Base-by-base conservation (phyloP, 1,140 invertebrate species). In the Bemisia tabaci region DNA sequence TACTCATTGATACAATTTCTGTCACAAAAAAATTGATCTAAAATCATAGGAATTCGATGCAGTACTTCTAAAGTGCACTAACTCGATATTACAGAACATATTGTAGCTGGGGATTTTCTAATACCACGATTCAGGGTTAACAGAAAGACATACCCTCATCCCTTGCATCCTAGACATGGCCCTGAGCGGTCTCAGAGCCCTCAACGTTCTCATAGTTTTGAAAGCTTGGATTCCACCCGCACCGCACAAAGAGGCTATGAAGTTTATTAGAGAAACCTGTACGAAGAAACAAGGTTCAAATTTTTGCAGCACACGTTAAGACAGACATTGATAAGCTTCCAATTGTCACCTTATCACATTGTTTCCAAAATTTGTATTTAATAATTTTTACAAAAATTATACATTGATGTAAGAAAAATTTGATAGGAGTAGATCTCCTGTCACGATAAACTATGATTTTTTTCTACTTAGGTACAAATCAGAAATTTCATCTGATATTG, bases 131-230 rank as follows among this genome's bases (percentile, higher is more conserved):
- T 48, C 33, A 48, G 33, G 33, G 33, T 48, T 48, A 48, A 48
- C 24, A 64, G 24, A 11, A 61, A 33, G 62, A 33, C 90, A 83
- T 92, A 95, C 92, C 88, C 92, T 90, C 93, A 95, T 95, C 81
- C 93, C 93, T 86, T 96, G 92, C 91, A 95, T 94, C 82, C 92
- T 87, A 82, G 92, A 94, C 90, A 96, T 92, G 78, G 92, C 93
- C 82, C 92, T 88, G 80, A 95, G 85, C 77, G 92, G 92, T 79
- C 93, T 87, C 80, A 96, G 86, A 79, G 93, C 93, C 83, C 93
- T 87, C 76, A 95, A 85, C 75, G 93, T 95, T 87, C 92, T 82
- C 93, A 95, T 95, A 79, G 93, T 95, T 90, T 95, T 95, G 88
- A 95, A 95, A 80, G 92, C 93, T 86, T 95, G 92, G 86, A 95